Evolutionary conservation across 2,888 invertebrate genomes (phyloP).

Genomic region (Brachycybe producta): DNA sequence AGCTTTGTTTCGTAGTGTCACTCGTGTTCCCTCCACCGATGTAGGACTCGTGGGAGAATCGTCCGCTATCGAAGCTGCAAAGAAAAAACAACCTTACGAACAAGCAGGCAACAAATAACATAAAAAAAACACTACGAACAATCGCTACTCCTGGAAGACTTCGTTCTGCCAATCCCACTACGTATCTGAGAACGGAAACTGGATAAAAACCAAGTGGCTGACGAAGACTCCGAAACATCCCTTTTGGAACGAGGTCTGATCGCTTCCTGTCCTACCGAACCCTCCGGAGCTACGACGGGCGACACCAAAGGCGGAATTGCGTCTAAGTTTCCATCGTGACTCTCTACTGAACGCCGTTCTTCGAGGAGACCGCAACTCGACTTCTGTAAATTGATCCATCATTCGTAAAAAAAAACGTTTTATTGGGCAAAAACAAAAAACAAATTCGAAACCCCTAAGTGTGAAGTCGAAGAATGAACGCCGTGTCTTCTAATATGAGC

Average conservation of each 20-base stretch:
- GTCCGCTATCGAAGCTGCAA: not conserved
- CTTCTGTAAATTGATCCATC: conserved; percentile 19
- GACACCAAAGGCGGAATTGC: conserved; percentile 18
- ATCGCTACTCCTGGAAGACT: conserved; percentile 2
- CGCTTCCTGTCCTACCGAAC: conserved; percentile 20
- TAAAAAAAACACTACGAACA: conserved; percentile 3
- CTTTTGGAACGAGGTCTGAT: too few species aligned
- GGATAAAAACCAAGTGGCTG: conserved; percentile 4
- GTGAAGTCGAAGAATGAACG: not conserved
- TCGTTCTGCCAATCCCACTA: conserved; percentile 4
- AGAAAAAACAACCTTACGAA: not conserved
- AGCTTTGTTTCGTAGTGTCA: too few species aligned
- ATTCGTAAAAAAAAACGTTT: not conserved
- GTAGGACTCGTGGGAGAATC: too few species aligned
- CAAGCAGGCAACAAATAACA: not conserved
- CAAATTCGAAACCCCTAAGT: not conserved
- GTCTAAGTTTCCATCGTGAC: conserved; percentile 1
- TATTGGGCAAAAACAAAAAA: not conserved
- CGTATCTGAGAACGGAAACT: conserved; percentile 11
- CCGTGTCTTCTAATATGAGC: conserved; percentile 17
- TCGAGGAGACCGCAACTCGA: conserved; percentile 21
- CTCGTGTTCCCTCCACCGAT: too few species aligned
- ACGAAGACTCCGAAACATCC: conserved; percentile 6
- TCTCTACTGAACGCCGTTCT: not conserved
- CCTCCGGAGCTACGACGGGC: conserved; percentile 22